Evolutionary conservation across 2,113 vertebrate species (phyloP), one percentile per base, ranked within the genome.

Genomic region (Myotis brandtii): DNA sequence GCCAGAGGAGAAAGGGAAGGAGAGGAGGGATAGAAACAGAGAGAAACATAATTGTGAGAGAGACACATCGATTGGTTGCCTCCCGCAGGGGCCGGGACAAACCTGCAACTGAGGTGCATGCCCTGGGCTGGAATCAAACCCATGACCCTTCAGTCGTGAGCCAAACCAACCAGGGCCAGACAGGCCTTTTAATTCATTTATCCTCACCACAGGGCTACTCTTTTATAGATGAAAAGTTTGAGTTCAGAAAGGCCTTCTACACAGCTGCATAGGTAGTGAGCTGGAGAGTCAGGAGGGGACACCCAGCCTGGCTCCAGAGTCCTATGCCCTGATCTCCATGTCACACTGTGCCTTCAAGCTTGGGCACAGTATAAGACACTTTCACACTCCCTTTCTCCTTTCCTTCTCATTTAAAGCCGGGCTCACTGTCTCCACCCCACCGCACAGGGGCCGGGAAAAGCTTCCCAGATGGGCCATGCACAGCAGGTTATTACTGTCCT

Each of bases 401-500:
- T 40, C 37, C 12, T 62, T 34, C 20, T 25, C 25, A 6, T 27
- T 9, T 50, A 27, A 80, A 70, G 37, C 37, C 12, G 27, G 5
- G 16, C 23, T 40, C 34, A 1, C 30, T n/a, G 14, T 25, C 69
- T 83, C 40, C 32, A 59, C 16, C 50, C 46, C 0, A 52, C 32
- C 34, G 17, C 79, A 64, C 20, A 96, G 96, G 80, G 2, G 10
- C 85, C 23, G 94, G 92, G 6, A 96, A 94, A 86, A 48, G 30
- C 50, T 34, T 34, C 72, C 95, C 96, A 5, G 95, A 94, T 11
- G 85, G 94, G 88, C 93, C 67, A 0, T 95, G 96, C 32, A 93
- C 52, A 27, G 37, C 69, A 2, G 96, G 98, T 27, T 98, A 91
- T 59, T 97, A 86, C 73, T 98, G 98, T 59, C 96, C 96, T 1